Base-by-base conservation (phyloP, 1,140 invertebrate species). In the Trypoxylus dichotomus region DNA sequence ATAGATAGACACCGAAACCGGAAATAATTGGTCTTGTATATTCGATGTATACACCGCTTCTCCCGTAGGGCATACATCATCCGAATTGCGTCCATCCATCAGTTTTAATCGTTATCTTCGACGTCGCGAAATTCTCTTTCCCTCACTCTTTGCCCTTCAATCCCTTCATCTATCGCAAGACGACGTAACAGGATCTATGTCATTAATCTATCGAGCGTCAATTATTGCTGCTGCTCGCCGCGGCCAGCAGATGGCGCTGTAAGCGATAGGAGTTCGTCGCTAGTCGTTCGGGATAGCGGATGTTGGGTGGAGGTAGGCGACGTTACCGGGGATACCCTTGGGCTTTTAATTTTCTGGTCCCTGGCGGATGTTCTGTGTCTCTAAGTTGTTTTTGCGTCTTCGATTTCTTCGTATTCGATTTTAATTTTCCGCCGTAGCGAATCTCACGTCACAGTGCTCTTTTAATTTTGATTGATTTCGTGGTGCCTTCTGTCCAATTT, bases 21-120 rank as follows among this genome's bases (percentile, higher is more conserved):
- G 60, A 63, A 73, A 73, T 73, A 73, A 73, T 73, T 73, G 71
- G 71, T 73, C 37, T 73, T 27, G 25, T 73, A 73, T 73, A 37
- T 73, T 27, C 71, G 71, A 8, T 37, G 32, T 2, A n/a, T 37
- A 5, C 32, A 19, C 68, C 15, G 68, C 7, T 71, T 5, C 29
- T 15, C 29, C 29, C 68, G 13, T 19, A 71, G 47, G 60, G 19
- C 60, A 63, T 63, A 63, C 60, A 63, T 63, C 60, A 63, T 63
- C 60, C 60, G 60, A 63, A 63, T 63, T 63, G 60, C 19, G 60
- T 63, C 60, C 60, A 63, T 63, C 60, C 60, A 63, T 63, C 60
- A 63, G 60, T 63, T 63, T 63, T 63, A 63, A 63, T 63, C 24
- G 60, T 63, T 63, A 63, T 63, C 60, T 63, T 63, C 60, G 60